Evolutionary conservation across 2,113 vertebrate species (phyloP), one percentile per base, ranked within the genome.

Genomic region (Anarrhichthys ocellatus): DNA sequence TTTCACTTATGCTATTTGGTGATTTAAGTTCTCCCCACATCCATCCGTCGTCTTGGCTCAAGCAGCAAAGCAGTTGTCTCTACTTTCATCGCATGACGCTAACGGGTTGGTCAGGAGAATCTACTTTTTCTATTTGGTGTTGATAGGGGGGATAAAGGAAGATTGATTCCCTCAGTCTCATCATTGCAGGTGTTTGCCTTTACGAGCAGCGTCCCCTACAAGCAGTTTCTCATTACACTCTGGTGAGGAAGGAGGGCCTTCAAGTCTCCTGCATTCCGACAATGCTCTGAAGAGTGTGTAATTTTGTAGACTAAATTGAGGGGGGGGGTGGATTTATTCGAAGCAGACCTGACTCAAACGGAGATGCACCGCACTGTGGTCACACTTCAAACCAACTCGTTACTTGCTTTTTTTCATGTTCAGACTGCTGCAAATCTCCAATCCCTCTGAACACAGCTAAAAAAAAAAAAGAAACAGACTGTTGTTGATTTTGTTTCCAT

Each of bases 311-410:
- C 92, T 92, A 92, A 93, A 94, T 94, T 94, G 91, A 82, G 87
- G 75, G 73, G 83, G 78, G 88, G 88, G 89, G 78, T 91, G 32
- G 32, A 4, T 95, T 96, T 95, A 96, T 96, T 95, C 81, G 79
- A 95, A 96, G 94, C 95, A 96, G 95, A 95, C 94, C 90, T 89
- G 89, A 91, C 89, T 94, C 87, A 91, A 93, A 94, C 81, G 61
- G 89, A 91, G 94, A 96, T 95, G 93, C 93, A 95, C 95, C 94
- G 44, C 94, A 94, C 82, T 95, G 95, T 90, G 95, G 95, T 95
- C 87, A 82, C 90, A 92, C 92, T 95, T 94, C 91, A 94, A 92
- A 94, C 93, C 89, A 80, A 93, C 92, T 94, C 86, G 90, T 94
- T 95, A 92, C 78, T 94, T 87, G 88, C 62, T 90, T 87, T 94